Percentiles rank a stretch among this genome's conserved stretches.
These are phyloP conservation scores for Drosophila melanogaster DNA, from an alignment of 1,140 invertebrate species.

Conservation along the genomic window Release_6_plus_ISO1_MT NT_037436.4:4510001-4510500, in stretches of 20 bases:
- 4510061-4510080: conserved; percentile 1
- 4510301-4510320: too few species aligned
- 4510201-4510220: conserved; percentile 18
- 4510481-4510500: not conserved
- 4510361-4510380: too few species aligned
- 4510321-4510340: too few species aligned
- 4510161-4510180: not conserved
- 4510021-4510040: conserved; percentile 3
- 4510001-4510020: conserved; percentile 36
- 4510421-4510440: not conserved
- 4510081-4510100: conserved; percentile 49
- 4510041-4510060: conserved; percentile 7
- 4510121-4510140: conserved; percentile 10
- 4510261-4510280: not conserved
- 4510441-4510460: not conserved
- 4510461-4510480: not conserved
- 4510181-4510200: conserved; percentile 12
- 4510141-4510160: conserved; percentile 11
- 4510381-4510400: too few species aligned
- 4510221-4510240: not conserved
- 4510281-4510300: too few species aligned
- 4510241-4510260: not conserved
- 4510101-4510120: conserved; percentile 17
- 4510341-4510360: too few species aligned
- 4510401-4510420: not conserved